phyloP scores from a whole-genome alignment of 2,888 invertebrate genomes.

The Drepana falcataria region DNA sequence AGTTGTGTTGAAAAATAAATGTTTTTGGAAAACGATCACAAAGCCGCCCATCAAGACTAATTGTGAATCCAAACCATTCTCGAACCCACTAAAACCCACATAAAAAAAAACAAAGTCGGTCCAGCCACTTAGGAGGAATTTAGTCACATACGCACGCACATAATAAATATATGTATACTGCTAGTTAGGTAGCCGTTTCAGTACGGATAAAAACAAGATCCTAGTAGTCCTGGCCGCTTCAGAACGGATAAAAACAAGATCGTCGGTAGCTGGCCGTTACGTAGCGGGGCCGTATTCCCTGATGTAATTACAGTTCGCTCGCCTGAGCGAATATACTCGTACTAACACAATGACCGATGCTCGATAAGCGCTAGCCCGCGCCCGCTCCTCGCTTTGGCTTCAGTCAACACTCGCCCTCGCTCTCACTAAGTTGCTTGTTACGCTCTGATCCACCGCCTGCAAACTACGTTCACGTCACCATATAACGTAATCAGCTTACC shows the following conservation, averaged over 20 bases:
- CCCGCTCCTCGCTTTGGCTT: constrained; percentile 20
- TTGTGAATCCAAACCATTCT: too few relatives aligned
- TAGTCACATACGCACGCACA: too few relatives aligned
- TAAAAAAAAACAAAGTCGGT: too few relatives aligned
- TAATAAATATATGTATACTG: too few relatives aligned
- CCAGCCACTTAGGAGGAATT: too few relatives aligned
- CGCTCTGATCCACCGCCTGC: constrained; percentile 38
- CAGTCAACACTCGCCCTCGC: constrained; percentile 8
- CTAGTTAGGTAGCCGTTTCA: too few relatives aligned
- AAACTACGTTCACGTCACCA: constrained; percentile 44
- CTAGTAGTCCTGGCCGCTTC: too few relatives aligned
- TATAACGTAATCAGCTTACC: constrained; percentile 47
- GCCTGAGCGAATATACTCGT: constrained; percentile 53
- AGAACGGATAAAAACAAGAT: constrained; percentile 48
- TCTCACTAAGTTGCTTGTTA: constrained; percentile 35
- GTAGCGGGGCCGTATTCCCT: constrained; percentile 58
- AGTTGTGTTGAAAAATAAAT: too few relatives aligned
- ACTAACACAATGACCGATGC: constrained; percentile 68
- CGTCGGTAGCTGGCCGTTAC: constrained; percentile 31
- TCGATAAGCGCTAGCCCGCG: constrained; percentile 40
- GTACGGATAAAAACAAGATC: too few relatives aligned
- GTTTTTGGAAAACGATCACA: too few relatives aligned
- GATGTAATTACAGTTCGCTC: constrained; percentile 67
- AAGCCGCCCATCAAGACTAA: too few relatives aligned
- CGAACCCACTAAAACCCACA: too few relatives aligned